Conservation (phyloP, 2,888 invertebrate species). For the Aromia moschata region DNA sequence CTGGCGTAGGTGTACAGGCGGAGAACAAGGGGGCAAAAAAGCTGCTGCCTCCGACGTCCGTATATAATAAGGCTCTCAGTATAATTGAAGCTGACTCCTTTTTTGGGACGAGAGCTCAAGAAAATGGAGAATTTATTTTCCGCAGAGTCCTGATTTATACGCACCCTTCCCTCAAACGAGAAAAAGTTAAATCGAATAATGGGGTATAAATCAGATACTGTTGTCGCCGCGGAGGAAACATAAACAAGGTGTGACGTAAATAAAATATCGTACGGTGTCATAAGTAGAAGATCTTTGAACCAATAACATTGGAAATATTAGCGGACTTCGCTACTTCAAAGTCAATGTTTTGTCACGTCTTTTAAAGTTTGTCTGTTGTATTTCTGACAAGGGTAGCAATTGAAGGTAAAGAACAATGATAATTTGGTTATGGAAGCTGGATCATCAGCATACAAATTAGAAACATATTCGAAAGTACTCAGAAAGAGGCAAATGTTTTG, state of each 20-base stretch:
- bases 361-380: no score
- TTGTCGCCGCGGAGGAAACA: background rate
- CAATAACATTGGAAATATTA: no score
- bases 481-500: no score
- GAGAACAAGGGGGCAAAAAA: background rate
- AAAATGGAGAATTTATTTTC: conserved; percentile 18
- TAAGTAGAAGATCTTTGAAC: no score
- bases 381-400: no score
- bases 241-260: conserved; percentile 5
- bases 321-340: no score
- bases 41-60: background rate
- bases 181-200: conserved; percentile 2
- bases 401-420: no score
- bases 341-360: no score
- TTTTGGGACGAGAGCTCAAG: conserved; percentile 4
- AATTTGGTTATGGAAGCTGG: no score
- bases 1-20: background rate
- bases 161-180: background rate
- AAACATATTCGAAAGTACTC: no score
- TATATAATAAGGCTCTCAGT: conserved; percentile 12
- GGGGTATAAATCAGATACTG: conserved; percentile 6
- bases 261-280: no score
- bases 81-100: conserved; percentile 16
- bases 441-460: no score
- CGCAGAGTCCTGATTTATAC: conserved; percentile 1